These are phyloP conservation scores for Phasianus colchicus DNA, from an alignment of 2,113 vertebrate species.

Conservation along the genomic window DNA sequence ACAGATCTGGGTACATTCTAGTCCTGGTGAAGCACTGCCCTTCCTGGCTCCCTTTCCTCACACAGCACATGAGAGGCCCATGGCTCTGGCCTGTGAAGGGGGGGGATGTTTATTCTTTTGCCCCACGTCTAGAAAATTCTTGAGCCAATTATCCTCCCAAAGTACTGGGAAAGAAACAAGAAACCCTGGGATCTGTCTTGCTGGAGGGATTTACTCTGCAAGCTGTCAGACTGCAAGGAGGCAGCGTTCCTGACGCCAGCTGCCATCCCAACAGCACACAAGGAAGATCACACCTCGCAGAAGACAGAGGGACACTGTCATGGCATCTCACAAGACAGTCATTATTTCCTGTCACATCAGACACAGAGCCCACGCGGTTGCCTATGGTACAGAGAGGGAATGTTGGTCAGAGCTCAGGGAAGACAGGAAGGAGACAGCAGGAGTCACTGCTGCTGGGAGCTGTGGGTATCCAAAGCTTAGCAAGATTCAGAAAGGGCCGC, in stretches of 20 bases:
- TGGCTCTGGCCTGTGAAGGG: not conserved
- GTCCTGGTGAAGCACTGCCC: not conserved
- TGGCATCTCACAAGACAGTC: not conserved
- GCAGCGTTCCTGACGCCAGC: not conserved
- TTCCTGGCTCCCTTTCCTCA: not conserved
- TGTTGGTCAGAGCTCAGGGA: not conserved
- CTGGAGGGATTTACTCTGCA: not conserved
- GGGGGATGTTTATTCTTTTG: not conserved
- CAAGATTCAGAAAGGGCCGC: not conserved
- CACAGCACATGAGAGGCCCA: not conserved
- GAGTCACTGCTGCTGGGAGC: not conserved
- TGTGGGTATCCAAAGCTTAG: not conserved
- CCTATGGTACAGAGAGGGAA: not conserved
- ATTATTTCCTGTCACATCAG: not conserved
- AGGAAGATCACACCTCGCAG: not conserved
- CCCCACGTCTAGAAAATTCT: not conserved
- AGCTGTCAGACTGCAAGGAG: not conserved
- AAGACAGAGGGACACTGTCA: not conserved
- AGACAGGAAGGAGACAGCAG: not conserved
- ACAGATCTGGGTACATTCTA: not conserved
- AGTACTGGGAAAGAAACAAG: not conserved
- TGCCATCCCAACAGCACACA: accelerated
- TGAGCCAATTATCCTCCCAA: not conserved
- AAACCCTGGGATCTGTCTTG: not conserved
- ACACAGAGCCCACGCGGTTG: not conserved